These are phyloP conservation scores for Sebastes cheni DNA, from an alignment of 2,797 vertebrate species.

Conservation along the genomic window DNA sequence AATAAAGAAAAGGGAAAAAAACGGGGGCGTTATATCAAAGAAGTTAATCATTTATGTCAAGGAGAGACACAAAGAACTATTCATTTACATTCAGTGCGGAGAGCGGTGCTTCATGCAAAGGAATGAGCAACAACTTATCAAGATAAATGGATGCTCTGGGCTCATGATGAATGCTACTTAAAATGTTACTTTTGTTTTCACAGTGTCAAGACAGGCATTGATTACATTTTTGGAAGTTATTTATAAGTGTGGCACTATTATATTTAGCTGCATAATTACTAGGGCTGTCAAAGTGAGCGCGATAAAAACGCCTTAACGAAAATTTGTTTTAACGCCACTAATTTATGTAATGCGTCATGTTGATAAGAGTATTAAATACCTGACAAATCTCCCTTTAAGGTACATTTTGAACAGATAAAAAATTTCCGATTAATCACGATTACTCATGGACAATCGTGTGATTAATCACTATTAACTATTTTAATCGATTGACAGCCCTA, in stretches of 20 bases:
- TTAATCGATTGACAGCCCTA: too few species aligned
- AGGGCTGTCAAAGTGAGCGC: too few species aligned
- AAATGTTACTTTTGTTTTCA: not conserved
- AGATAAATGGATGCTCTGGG: constrained; percentile 2
- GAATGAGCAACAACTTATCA: not conserved
- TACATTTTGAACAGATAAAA: too few species aligned
- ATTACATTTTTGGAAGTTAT: not conserved
- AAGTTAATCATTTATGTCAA: not conserved
- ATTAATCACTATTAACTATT: too few species aligned
- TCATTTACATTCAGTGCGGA: not conserved
- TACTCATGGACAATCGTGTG: too few species aligned
- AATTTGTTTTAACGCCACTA: too few species aligned
- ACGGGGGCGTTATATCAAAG: not conserved
- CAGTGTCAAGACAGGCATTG: not conserved
- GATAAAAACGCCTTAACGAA: too few species aligned
- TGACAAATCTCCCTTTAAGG: too few species aligned
- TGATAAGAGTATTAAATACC: too few species aligned
- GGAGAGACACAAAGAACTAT: not conserved
- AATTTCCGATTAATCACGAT: too few species aligned
- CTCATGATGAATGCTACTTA: not conserved
- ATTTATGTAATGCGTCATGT: too few species aligned
- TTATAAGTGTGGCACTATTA: not conserved
- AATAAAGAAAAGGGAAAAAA: not conserved
- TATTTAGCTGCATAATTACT: not conserved
- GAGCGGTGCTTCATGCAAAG: constrained; percentile 30